Evolutionary conservation across 2,113 vertebrate species (phyloP), one percentile per base, ranked within the genome.

Genomic region (Aldabrachelys gigantea): DNA sequence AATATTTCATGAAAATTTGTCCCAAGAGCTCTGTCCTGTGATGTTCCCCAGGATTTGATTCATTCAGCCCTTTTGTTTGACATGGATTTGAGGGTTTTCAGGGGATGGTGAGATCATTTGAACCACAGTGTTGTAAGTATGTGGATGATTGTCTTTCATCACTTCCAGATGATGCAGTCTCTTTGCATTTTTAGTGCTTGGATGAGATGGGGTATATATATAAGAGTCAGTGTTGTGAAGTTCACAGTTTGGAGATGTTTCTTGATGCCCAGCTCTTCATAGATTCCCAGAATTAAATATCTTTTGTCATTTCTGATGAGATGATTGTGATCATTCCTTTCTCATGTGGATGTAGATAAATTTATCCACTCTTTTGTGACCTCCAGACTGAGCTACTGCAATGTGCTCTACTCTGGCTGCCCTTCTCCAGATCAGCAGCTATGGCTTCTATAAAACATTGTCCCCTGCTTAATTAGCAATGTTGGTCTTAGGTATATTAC

Each of bases 401-500:
- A 38, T 4, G 3, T 69, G 8, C 31, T 84, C 69, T 80, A 56
- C 52, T 44, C 35, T 53, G 44, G 82, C 14, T 88, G 65, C 50
- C 85, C 83, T 91, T 75, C 85, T 47, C 83, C 87, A 53, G 93
- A 62, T 72, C 79, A 93, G 57, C 89, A 92, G 82, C 1, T 0
- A 54, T 56, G 89, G 54, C 49, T 96, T 94, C 59, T 86, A 52
- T 90, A 52, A 52, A 97, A 96, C 82, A 91, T 94, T 85, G 62
- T 88, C 96, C 69, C 95, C 56, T 89, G 84, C 94, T 88, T 97
- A 94, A 96, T 97, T 92, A 96, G 80, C 95, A 91, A 80, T 96
- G 96, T 90, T 97, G 35, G 91, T 95, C 94, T 96, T 97, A 95
- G 96, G 96, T 95, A 88, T 89, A 96, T 97, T 97, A 96, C 91